Evolutionary conservation across 2,888 invertebrate species (phyloP).

Genomic region (Drosophila affinis): DNA sequence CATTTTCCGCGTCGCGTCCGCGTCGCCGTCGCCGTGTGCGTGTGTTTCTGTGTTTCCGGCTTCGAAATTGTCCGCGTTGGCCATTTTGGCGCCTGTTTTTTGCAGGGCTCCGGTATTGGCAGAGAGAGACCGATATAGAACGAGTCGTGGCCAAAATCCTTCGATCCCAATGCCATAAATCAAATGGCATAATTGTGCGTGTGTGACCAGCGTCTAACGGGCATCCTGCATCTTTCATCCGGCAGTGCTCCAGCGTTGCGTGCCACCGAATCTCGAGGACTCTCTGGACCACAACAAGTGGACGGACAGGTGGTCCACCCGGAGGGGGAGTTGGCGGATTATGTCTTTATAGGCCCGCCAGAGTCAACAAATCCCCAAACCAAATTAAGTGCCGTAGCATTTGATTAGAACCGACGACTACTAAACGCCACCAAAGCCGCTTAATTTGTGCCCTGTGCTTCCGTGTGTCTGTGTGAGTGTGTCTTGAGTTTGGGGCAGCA

Average conservation of each 20-base stretch:
- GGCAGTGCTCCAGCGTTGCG: neutral
- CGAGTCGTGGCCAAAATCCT: slow-evolving; percentile 4
- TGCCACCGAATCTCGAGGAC: neutral
- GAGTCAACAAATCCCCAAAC: slow-evolving; percentile 29
- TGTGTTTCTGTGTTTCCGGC: slow-evolving; percentile 8
- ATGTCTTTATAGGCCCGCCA: slow-evolving; percentile 46
- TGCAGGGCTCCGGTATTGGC: slow-evolving; percentile 33
- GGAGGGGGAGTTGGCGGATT: slow-evolving; percentile 30
- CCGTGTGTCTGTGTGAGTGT: slow-evolving; percentile 22
- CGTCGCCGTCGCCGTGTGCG: neutral
- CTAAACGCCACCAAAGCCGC: slow-evolving; percentile 24
- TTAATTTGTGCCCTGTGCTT: slow-evolving; percentile 10
- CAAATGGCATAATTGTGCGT: slow-evolving; percentile 69
- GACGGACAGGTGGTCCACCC: slow-evolving; percentile 37
- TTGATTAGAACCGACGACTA: slow-evolving; percentile 40
- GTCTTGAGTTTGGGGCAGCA: slow-evolving; percentile 38
- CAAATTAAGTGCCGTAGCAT: slow-evolving; percentile 58
- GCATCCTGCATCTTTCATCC: neutral
- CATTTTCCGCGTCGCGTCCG: slow-evolving; percentile 45
- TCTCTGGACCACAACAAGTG: slow-evolving; percentile 46
- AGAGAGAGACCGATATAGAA: neutral
- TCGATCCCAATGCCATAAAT: slow-evolving; percentile 59
- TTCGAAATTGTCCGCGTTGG: slow-evolving; percentile 11
- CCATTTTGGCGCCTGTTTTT: slow-evolving; percentile 39
- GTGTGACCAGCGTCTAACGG: slow-evolving; percentile 36